A percentile compares a stretch with the other conserved stretches of the same genome.
Conservation (phyloP, 2,888 invertebrate genomes). For the Melieria crassipennis region DNA sequence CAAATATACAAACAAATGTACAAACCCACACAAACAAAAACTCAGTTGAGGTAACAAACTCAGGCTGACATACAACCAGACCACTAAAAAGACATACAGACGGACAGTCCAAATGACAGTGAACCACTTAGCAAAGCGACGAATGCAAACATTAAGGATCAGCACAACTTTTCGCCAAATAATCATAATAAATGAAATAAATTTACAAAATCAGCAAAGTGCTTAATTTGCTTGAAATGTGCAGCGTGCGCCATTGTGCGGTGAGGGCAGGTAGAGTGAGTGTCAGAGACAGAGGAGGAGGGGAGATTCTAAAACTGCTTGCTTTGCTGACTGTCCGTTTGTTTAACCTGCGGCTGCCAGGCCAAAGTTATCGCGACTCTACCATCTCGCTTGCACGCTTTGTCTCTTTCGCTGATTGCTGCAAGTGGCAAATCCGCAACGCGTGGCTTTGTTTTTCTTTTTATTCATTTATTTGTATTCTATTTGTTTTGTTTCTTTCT, state of each 20-base stretch:
- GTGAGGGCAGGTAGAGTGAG: too few species aligned
- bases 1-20: too few species aligned
- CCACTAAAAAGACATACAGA: neutral
- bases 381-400: too few species aligned
- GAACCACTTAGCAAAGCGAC: neutral
- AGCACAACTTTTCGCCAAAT: neutral
- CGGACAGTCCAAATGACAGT: neutral
- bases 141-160: neutral
- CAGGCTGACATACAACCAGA: neutral
- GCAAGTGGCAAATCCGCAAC: constrained; percentile 15
- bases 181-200: constrained; percentile 28
- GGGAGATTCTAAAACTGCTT: neutral
- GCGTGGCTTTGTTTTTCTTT: constrained; percentile 22
- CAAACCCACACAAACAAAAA: too few species aligned
- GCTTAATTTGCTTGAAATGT: constrained; percentile 12
- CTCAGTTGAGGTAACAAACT: too few species aligned
- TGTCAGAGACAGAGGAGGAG: too few species aligned
- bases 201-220: constrained; percentile 31
- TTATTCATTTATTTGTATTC: neutral
- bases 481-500: constrained; percentile 25
- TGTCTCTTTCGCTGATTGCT: neutral
- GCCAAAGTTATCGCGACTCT: too few species aligned
- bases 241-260: too few species aligned
- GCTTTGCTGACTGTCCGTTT: neutral
- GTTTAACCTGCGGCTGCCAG: neutral